Evolutionary conservation across 2,113 vertebrate species (phyloP).

Genomic region (Aplodontia rufa): DNA sequence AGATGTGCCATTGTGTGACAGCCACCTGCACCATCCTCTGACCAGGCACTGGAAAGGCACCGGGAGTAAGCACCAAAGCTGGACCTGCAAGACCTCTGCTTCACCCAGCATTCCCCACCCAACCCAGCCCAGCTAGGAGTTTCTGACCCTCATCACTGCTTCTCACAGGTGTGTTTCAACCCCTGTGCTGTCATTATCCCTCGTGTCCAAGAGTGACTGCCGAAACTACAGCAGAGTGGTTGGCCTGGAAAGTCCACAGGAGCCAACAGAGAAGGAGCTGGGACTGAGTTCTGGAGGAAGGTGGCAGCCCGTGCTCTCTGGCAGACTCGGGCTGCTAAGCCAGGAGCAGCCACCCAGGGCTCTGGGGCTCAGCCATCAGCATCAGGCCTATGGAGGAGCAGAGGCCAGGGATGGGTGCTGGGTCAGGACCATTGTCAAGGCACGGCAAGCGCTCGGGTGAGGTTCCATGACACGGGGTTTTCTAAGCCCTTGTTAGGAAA

Average conservation of each 20-base stretch:
- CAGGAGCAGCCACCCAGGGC: fast-evolving
- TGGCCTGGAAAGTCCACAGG: too few species aligned
- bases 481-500: not conserved
- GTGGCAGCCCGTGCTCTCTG: fast-evolving
- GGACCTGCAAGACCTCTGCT: fast-evolving
- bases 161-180: not conserved
- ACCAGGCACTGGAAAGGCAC: fast-evolving
- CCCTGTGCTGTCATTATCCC: fast-evolving
- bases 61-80: fast-evolving
- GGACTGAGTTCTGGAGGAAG: not conserved
- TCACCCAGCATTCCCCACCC: fast-evolving
- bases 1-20: fast-evolving
- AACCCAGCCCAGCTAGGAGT: fast-evolving
- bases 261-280: too few species aligned
- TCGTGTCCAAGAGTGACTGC: not conserved
- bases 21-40: fast-evolving
- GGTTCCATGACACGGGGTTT: not conserved
- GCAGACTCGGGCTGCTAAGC: not conserved
- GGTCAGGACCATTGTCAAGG: fast-evolving
- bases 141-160: fast-evolving
- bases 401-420: fast-evolving
- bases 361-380: fast-evolving
- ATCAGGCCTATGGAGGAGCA: fast-evolving
- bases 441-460: not conserved
- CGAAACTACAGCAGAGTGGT: too few species aligned